Conservation (phyloP, 2,888 invertebrate genomes). For the Strigamia maritima region DNA sequence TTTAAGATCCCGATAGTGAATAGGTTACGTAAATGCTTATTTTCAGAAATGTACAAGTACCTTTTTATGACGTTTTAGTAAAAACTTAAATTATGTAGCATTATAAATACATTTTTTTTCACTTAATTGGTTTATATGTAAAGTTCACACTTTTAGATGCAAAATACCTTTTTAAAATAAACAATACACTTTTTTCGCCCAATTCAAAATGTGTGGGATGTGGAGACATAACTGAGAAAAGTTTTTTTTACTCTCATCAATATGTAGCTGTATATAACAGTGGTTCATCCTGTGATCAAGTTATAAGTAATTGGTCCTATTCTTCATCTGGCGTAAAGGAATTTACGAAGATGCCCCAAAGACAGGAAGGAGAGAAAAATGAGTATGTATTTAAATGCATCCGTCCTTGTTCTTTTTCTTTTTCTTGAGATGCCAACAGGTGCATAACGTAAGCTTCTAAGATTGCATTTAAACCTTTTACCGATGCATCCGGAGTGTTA, state of each 20-base stretch:
- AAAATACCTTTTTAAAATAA: not conserved
- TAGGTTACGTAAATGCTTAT: not conserved
- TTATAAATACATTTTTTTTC: not conserved
- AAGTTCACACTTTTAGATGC: too few species aligned
- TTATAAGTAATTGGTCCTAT: slow-evolving; percentile 19
- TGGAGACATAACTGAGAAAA: too few species aligned
- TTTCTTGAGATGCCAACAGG: slow-evolving; percentile 24
- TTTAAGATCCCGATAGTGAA: not conserved
- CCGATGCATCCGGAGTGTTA: not conserved
- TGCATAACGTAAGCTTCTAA: slow-evolving; percentile 13
- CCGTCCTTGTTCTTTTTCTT: not conserved
- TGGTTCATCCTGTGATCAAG: not conserved
- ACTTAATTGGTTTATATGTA: too few species aligned
- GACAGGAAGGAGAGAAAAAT: slow-evolving; percentile 8
- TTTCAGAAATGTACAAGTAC: not conserved
- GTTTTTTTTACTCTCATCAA: not conserved
- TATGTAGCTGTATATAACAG: not conserved
- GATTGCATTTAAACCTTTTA: not conserved
- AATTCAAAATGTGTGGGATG: too few species aligned
- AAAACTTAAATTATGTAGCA: not conserved
- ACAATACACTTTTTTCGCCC: too few species aligned
- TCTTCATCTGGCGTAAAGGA: slow-evolving; percentile 24
- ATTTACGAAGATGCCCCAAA: slow-evolving; percentile 21
- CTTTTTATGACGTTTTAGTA: not conserved
- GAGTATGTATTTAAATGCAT: slow-evolving; percentile 24